Evolutionary conservation across 2,888 invertebrate species (phyloP).

Genomic region (Leucania comma): DNA sequence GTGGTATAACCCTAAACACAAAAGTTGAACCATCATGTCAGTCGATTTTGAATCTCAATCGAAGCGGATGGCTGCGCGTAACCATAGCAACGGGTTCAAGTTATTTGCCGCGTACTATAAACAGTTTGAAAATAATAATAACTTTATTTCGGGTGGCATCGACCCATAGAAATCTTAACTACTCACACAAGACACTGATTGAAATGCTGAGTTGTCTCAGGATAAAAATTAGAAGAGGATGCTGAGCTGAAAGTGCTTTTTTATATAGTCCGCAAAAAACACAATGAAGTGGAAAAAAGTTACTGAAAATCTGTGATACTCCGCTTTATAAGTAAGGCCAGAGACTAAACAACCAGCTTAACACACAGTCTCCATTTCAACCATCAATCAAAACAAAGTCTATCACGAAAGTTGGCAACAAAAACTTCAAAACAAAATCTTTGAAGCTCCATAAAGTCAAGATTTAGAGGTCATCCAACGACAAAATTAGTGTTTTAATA

Average conservation of each 20-base stretch:
- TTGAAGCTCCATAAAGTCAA: conserved; percentile 26
- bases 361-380: conserved; percentile 21
- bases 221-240: neutral
- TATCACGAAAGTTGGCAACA: conserved; percentile 18
- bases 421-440: conserved; percentile 62
- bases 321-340: conserved; percentile 8
- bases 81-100: too few relatives aligned
- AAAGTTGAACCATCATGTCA: too few relatives aligned
- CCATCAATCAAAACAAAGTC: conserved; percentile 41
- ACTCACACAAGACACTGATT: too few relatives aligned
- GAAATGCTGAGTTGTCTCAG: too few relatives aligned
- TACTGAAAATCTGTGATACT: neutral
- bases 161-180: too few relatives aligned
- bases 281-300: neutral
- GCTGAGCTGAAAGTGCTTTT: neutral
- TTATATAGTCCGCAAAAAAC: neutral
- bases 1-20: too few relatives aligned
- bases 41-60: too few relatives aligned
- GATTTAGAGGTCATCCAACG: conserved; percentile 54
- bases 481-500: conserved; percentile 76
- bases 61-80: too few relatives aligned
- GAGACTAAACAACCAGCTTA: conserved; percentile 4
- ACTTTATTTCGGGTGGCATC: too few relatives aligned
- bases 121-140: too few relatives aligned
- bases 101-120: too few relatives aligned